phyloP scores from a whole-genome alignment of 2,797 vertebrate genomes.

The Numenius phaeopus region DNA sequence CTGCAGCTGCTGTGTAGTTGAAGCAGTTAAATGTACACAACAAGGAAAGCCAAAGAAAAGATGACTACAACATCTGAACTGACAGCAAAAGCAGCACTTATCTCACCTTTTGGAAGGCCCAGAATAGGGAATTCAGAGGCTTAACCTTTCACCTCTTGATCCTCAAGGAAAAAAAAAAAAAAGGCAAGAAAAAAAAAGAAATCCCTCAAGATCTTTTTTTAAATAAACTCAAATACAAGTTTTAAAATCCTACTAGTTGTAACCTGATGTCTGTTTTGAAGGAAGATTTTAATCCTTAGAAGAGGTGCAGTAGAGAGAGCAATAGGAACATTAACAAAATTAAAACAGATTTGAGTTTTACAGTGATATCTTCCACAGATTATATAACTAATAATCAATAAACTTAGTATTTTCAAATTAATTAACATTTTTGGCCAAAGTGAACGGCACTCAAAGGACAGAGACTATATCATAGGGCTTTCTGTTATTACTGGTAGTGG shows the following conservation, averaged over 20 bases:
- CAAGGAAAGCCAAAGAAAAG: neutral
- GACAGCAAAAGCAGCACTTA: neutral
- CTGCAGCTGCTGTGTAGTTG: neutral
- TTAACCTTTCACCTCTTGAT: neutral
- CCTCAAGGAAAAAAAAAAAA: neutral
- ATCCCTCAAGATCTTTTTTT: rapidly evolving
- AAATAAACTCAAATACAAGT: neutral
- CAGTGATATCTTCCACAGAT: neutral
- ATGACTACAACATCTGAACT: neutral
- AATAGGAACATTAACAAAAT: neutral
- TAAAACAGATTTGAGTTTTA: neutral
- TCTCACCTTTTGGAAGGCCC: neutral
- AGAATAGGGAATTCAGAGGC: neutral
- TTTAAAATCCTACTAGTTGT: neutral
- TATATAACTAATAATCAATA: neutral
- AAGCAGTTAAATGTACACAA: neutral
- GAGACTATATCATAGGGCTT: neutral
- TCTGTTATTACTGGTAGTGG: neutral
- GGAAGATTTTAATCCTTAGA: neutral
- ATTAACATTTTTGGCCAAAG: neutral
- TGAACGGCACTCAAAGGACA: neutral
- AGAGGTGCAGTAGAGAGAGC: neutral
- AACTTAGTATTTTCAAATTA: neutral
- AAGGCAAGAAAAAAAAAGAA: neutral
- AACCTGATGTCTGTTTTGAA: neutral